Percentiles rank a stretch among this genome's conserved stretches.
Evolutionary conservation across 1,140 invertebrate genomes (phyloP).

Genomic region (Hypsibius dujardini): DNA sequence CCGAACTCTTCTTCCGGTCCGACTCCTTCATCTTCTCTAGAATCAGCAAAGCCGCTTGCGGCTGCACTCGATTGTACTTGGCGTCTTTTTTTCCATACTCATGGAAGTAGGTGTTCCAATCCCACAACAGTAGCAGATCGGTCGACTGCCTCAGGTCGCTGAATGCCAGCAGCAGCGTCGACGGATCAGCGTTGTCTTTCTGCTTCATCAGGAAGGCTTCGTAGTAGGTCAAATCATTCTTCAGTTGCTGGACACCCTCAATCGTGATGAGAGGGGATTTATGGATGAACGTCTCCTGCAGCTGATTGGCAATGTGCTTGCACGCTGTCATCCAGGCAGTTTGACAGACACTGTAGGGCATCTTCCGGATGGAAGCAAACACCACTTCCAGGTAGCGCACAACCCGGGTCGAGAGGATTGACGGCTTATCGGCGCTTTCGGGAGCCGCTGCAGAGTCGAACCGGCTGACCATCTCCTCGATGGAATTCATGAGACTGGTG

Average conservation of each 20-base stretch:
- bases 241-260: slow-evolving; percentile 3
- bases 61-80: slow-evolving; percentile 78
- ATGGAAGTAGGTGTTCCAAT: slow-evolving; percentile 93
- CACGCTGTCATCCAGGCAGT: slow-evolving; percentile 74
- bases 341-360: slow-evolving; percentile 34
- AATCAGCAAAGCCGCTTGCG: slow-evolving; percentile 67
- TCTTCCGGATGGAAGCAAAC: background rate
- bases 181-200: slow-evolving; percentile 27
- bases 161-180: slow-evolving; percentile 62
- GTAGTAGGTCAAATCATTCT: background rate
- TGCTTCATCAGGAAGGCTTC: slow-evolving; percentile 1
- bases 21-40: slow-evolving; percentile 89
- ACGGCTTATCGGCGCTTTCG: background rate
- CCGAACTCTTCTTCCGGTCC: slow-evolving; percentile 66
- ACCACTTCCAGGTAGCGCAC: background rate
- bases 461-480: background rate
- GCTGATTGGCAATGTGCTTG: slow-evolving; percentile 67
- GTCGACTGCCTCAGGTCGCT: slow-evolving; percentile 72
- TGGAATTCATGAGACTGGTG: background rate
- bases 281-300: slow-evolving; percentile 34
- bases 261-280: background rate
- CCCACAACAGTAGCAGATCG: slow-evolving; percentile 80
- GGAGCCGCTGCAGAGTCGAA: slow-evolving; percentile 2
- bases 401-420: background rate
- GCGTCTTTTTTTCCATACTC: slow-evolving; percentile 80